Percentiles rank a stretch among this genome's conserved stretches.
Conservation (phyloP, 2,113 vertebrate species). For the Polypterus senegalus region DNA sequence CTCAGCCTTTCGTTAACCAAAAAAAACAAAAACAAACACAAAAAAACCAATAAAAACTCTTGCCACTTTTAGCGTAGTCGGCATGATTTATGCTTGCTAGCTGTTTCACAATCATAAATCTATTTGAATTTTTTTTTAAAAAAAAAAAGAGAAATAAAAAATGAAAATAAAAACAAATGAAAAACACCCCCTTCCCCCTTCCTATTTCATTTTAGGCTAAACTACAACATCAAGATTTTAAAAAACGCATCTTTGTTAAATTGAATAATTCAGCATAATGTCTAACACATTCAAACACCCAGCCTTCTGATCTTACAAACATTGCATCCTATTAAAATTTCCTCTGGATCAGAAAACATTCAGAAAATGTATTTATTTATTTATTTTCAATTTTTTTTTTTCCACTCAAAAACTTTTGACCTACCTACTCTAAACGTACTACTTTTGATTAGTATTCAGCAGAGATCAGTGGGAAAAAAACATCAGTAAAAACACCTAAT, state of each 20-base stretch:
- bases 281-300: constrained; percentile 74
- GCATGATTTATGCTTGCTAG: constrained; percentile 55
- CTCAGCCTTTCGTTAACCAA: constrained; percentile 45
- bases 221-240: constrained; percentile 61
- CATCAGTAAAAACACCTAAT: constrained; percentile 71
- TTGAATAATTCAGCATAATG: constrained; percentile 74
- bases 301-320: constrained; percentile 72
- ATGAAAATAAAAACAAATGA: constrained; percentile 31
- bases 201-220: constrained; percentile 42
- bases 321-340: constrained; percentile 74
- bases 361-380: constrained; percentile 61
- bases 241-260: constrained; percentile 77
- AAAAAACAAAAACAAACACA: background rate
- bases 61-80: constrained; percentile 55
- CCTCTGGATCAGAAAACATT: constrained; percentile 63
- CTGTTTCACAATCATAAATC: constrained; percentile 66
- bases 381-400: no score
- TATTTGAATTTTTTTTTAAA: constrained; percentile 55
- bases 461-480: constrained; percentile 51
- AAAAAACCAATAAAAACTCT: constrained; percentile 48
- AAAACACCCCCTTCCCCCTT: constrained; percentile 55
- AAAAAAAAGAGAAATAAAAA: constrained; percentile 39
- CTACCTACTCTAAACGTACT: constrained; percentile 30
- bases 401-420: constrained; percentile 61
- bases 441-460: constrained; percentile 21